These are phyloP conservation scores for Bombus fervidus DNA, from an alignment of 1,140 invertebrate species.

Conservation along the genomic window DNA sequence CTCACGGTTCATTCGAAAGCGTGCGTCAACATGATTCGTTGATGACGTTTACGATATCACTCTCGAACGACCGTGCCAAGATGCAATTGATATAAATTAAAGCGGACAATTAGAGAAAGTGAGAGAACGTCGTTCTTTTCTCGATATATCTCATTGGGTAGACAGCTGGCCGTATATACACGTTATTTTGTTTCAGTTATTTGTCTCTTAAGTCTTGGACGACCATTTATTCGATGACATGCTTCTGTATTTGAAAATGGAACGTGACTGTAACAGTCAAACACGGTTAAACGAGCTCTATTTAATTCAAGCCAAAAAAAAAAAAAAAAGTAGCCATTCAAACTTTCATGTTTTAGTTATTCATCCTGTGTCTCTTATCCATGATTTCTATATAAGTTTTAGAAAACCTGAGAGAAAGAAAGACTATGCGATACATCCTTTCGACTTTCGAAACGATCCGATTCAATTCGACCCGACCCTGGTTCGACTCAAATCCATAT, in stretches of 20 bases:
- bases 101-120: slow-evolving; percentile 58
- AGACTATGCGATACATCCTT: not conserved
- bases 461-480: not conserved
- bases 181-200: not conserved
- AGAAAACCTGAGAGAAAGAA: not conserved
- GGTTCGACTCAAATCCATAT: too few species aligned
- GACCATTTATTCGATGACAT: not conserved
- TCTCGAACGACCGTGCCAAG: slow-evolving; percentile 3
- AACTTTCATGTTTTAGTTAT: not conserved
- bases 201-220: slow-evolving; percentile 24
- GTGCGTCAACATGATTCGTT: not conserved
- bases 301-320: not conserved
- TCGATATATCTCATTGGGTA: slow-evolving; percentile 22
- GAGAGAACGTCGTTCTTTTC: slow-evolving; percentile 7
- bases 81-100: slow-evolving; percentile 67
- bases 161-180: slow-evolving; percentile 55
- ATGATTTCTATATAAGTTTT: not conserved
- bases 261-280: slow-evolving; percentile 17
- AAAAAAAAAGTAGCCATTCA: not conserved
- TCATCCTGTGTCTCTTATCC: not conserved
- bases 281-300: not conserved
- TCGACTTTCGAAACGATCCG: not conserved
- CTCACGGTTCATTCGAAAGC: not conserved
- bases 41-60: not conserved
- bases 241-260: slow-evolving; percentile 38